Evolutionary conservation across 2,113 vertebrate genomes (phyloP).

Genomic region (Capra hircus): DNA sequence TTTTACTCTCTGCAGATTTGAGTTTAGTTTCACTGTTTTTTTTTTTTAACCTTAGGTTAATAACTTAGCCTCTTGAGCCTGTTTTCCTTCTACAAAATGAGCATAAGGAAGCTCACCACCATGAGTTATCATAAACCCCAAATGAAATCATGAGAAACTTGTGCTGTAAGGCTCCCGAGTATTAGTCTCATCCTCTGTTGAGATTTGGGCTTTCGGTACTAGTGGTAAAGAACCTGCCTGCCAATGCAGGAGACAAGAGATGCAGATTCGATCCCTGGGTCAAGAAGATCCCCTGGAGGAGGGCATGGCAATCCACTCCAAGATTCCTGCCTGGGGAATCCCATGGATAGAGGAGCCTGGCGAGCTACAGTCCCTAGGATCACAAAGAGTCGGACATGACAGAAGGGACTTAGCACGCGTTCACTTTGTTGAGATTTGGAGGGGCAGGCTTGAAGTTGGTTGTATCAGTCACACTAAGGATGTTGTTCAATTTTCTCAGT

Average conservation of each 20-base stretch:
- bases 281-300: not conserved
- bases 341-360: not conserved
- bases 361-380: fast-evolving
- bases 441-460: not conserved
- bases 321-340: not conserved
- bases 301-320: not conserved
- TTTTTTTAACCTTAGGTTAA: not conserved
- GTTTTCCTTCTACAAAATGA: not conserved
- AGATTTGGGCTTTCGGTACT: not conserved
- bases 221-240: not conserved
- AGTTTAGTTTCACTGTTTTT: not conserved
- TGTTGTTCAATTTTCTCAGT: not conserved
- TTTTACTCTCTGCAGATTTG: not conserved
- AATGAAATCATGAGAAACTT: not conserved
- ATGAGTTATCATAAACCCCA: not conserved
- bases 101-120: not conserved
- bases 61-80: not conserved
- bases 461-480: not conserved
- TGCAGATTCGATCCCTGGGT: not conserved
- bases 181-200: not conserved
- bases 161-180: not conserved
- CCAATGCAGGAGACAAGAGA: not conserved
- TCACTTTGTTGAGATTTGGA: not conserved
- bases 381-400: fast-evolving
- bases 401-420: fast-evolving